Base-by-base conservation (phyloP, 2,888 invertebrate species). In the Apodemia duryi region DNA sequence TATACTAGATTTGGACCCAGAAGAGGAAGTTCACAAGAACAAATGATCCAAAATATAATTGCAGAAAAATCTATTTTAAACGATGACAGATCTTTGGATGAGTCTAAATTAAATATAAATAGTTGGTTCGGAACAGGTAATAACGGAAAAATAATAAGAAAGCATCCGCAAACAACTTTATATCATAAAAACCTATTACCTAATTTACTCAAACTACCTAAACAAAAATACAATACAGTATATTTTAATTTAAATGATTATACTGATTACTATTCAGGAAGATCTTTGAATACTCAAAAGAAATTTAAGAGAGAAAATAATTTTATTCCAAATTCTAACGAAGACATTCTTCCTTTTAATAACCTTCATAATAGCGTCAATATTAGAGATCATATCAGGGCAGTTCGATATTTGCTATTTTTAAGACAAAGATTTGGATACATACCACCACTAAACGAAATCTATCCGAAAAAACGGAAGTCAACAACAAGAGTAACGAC, bases 1-100 rank as follows among this genome's bases (percentile, higher is more conserved):
- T 51, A 67, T 11, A 86, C 86, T 66, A 75, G 76, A 32, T 75
- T 76, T 10, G 84, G 81, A 21, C 81, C 81, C 0, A 80, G 82
- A 49, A 66, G 65, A 3, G 73, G 75, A 6, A 73, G 72, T 4
- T 65, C 70, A 32, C 49, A 70, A 54, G 29, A 66, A 6, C 61
- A 60, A 64, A 54, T 54, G 35, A 43, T 49, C 10, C 21, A 65
- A 57, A 68, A 65, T 57, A 29, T 46, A 46, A 6, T 28, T 61
- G 32, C 7, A 46, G 51, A 63, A 9, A 41, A 66, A 10, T 63
- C 66, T 28, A 52, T 66, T 35, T 28, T 52, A 6, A 2, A 21
- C 21, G 35, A 63, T 38, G 6, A n/a, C 10, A 54, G 13, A 28
- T 38, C 21, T 54, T 38, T 51, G 7, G 32, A 63, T 52, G 32